Base-by-base conservation (phyloP, 1,140 invertebrate genomes). In the Archegozetes longisetosus region DNA sequence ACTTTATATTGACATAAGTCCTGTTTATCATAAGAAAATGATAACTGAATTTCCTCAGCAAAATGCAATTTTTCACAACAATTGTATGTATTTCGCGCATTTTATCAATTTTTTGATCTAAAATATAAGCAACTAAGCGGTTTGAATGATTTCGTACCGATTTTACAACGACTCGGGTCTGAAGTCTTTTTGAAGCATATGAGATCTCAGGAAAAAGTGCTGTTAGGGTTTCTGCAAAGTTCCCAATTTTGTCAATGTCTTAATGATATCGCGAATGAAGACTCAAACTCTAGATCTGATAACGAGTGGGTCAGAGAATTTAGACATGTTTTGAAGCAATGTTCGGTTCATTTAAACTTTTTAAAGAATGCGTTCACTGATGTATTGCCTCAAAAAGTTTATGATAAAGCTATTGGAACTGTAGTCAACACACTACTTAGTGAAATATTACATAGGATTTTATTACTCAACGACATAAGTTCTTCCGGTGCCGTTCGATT, bases 31-130 rank as follows among this genome's bases (percentile, higher is more conserved):
- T 72, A 80, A 82, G 68, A 80, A 83, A 64, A 80, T 82, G 64
- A 74, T 92, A 25, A 78, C 84, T 68, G 84, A 79, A 4, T 82
- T 91, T 65, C 88, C 88, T 14, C 85, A 90, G 67, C 83, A 88
- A 76, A 78, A 84, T 84, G 90, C 86, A n/a, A 66, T 94, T 22
- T 87, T 90, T 66, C 84, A 91, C 72, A 96, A 94, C 73, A 93
- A 94, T 71, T 92, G 88, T 67, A 82, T 88, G 79, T 94, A 84
- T 69, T 75, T 94, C 1, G 79, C 83, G 0, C 84, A 91, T 72
- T 80, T 83, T 65, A 70, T n/a, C 67, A 70, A 73, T 27, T 72
- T 73, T 61, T 58, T 66, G 27, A 23, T 47, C n/a, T 17, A 2
- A 58, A 13, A 2, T 3, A 3, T 47, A 40, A 27, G 2, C 14